A percentile compares a stretch with the other conserved stretches of the same genome.
Evolutionary conservation across 2,888 invertebrate species (phyloP).

Genomic region (Endomychus coccineus): DNA sequence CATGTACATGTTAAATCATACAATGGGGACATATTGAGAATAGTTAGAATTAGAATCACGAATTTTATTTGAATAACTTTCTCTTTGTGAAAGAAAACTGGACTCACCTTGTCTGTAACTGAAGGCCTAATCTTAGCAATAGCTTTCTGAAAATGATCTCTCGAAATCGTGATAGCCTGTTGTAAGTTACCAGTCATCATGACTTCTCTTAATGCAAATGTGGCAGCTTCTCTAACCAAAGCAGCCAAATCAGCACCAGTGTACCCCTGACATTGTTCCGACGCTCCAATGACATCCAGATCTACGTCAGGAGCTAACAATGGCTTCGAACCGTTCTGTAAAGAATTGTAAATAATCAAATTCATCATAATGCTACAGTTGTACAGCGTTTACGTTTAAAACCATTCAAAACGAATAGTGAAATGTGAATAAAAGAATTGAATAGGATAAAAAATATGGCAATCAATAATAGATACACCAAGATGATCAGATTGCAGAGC

Average conservation of each 20-base stretch:
- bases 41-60: no score
- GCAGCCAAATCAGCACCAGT: constrained; percentile 93
- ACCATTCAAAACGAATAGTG: no score
- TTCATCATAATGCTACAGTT: no score
- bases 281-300: constrained; percentile 60
- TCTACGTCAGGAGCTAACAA: constrained; percentile 68
- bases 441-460: no score
- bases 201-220: constrained; percentile 70
- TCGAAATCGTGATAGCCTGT: constrained; percentile 51
- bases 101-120: constrained; percentile 64
- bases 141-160: constrained; percentile 69
- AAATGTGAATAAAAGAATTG: no score
- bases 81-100: constrained; percentile 1
- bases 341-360: constrained; percentile 18
- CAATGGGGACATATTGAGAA: no score
- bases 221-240: constrained; percentile 79
- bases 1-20: no score
- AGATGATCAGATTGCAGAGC: no score
- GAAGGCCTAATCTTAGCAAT: constrained; percentile 79
- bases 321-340: constrained; percentile 73
- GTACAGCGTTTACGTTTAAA: no score
- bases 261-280: constrained; percentile 65
- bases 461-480: no score
- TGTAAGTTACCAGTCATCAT: constrained; percentile 49
- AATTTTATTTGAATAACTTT: no score